These are phyloP conservation scores for Drosophila ficusphila DNA, from an alignment of 1,140 invertebrate genomes.

Conservation along the genomic window DNA sequence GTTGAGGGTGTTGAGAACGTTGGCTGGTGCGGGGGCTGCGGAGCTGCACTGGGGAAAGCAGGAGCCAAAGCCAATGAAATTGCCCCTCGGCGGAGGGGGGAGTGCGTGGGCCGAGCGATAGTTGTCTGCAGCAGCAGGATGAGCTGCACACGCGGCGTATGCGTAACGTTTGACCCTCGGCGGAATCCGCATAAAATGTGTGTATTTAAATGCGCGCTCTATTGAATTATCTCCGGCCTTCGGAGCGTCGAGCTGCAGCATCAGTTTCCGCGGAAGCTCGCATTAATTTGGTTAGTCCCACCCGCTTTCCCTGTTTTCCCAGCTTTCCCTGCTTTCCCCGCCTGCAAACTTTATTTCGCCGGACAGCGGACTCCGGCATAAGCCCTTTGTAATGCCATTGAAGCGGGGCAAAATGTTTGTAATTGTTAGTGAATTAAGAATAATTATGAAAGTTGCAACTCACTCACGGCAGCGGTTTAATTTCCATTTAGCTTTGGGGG, in stretches of 20 bases:
- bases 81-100: constrained; percentile 12
- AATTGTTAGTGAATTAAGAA: constrained; percentile 28
- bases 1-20: not conserved
- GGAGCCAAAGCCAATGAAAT: constrained; percentile 34
- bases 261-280: not conserved
- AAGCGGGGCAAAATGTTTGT: not conserved
- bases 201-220: not conserved
- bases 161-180: constrained; percentile 1
- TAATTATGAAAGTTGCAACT: constrained; percentile 21
- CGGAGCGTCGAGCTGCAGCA: not conserved
- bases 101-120: constrained; percentile 4
- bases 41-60: not conserved
- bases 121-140: constrained; percentile 7
- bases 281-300: constrained; percentile 12
- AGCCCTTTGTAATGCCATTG: constrained; percentile 12
- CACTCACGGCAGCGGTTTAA: not conserved
- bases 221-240: constrained; percentile 27
- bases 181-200: not conserved
- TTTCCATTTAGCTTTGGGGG: not conserved
- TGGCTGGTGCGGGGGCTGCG: not conserved
- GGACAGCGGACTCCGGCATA: constrained; percentile 1
- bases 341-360: constrained; percentile 5
- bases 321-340: not conserved
- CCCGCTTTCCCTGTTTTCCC: not conserved
- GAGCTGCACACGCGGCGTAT: constrained; percentile 26